phyloP scores from a whole-genome alignment of 53 echinoderm and acorn worm species.

The Zoroaster sp. region DNA sequence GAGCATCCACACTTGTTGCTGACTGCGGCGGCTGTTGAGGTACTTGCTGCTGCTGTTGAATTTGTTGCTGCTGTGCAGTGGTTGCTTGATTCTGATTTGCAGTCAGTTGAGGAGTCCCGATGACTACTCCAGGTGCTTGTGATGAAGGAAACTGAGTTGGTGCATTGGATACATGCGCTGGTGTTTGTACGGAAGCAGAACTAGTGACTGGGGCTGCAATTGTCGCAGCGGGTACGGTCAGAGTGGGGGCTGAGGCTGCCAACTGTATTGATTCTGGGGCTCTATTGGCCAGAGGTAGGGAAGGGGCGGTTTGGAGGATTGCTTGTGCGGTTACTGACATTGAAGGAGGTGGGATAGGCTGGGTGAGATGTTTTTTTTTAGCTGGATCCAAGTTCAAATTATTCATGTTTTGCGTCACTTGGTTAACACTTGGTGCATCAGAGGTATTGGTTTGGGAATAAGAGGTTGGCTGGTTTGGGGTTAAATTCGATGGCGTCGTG shows the following conservation, averaged over 20 bases:
- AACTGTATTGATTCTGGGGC: background rate
- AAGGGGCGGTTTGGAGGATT: background rate
- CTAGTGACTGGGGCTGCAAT: background rate
- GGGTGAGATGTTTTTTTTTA: background rate
- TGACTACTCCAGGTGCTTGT: background rate
- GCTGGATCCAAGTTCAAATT: slow-evolving; percentile 50
- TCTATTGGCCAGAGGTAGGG: background rate
- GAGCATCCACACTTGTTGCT: background rate
- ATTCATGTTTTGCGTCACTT: slow-evolving; percentile 61
- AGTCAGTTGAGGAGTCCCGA: background rate
- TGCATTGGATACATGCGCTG: background rate
- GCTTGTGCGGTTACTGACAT: slow-evolving; percentile 25
- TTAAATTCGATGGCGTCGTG: slow-evolving; percentile 4
- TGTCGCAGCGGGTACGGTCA: background rate
- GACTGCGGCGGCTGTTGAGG: background rate
- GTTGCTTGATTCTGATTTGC: slow-evolving; percentile 3
- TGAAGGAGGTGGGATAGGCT: background rate
- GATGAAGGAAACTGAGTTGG: background rate
- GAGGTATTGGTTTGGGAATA: slow-evolving; percentile 29
- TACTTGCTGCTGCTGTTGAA: slow-evolving; percentile 12
- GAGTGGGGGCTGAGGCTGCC: slow-evolving; percentile 31
- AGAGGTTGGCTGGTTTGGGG: slow-evolving; percentile 21
- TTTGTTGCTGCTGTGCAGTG: background rate
- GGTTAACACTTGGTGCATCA: slow-evolving; percentile 34
- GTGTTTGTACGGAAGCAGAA: background rate